Evolutionary conservation across 2,888 invertebrate genomes (phyloP).

Genomic region (Lottia scabra): DNA sequence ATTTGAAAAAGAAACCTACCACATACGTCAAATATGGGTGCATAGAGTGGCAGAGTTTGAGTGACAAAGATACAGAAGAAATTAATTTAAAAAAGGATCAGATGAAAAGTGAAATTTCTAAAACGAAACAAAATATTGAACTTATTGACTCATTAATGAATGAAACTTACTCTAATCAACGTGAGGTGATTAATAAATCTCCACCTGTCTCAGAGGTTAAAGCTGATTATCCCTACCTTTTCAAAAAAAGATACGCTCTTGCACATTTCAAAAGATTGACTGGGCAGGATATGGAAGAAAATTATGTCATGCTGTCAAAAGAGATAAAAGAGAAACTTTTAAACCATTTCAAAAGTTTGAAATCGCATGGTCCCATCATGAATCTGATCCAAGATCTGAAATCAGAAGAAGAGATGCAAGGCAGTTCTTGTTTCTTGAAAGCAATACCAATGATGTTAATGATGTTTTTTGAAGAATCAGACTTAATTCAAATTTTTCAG

Average conservation of each 20-base stretch:
- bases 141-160: neutral
- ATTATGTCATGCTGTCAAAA: neutral
- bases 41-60: too few relatives aligned
- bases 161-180: neutral
- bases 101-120: neutral
- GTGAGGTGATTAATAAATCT: neutral
- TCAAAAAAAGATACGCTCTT: neutral
- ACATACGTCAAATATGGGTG: neutral
- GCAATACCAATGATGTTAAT: neutral
- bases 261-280: neutral
- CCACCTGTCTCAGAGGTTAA: neutral
- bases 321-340: neutral
- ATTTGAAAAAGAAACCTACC: too few relatives aligned
- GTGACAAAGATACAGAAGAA: too few relatives aligned
- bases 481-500: neutral
- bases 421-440: neutral
- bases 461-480: neutral
- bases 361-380: neutral
- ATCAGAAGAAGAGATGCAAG: neutral
- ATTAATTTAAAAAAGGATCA: too few relatives aligned
- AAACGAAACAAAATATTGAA: neutral
- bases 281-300: neutral
- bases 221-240: neutral
- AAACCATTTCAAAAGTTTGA: neutral
- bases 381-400: neutral